Evolutionary conservation across 2,113 vertebrate species (phyloP).

Genomic region (Tauraco erythrolophus): DNA sequence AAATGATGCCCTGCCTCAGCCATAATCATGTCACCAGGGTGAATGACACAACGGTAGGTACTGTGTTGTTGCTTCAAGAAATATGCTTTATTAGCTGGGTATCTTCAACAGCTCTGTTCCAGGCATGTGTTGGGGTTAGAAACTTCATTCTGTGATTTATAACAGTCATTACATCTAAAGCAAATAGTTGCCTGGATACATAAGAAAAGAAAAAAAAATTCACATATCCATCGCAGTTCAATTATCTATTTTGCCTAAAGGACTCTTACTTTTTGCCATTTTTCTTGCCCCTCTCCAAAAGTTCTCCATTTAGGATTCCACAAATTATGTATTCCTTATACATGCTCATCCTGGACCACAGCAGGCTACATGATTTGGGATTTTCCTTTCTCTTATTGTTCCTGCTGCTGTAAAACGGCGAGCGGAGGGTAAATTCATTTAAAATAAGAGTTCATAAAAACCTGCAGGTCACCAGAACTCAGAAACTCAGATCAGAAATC

Average conservation of each 20-base stretch:
- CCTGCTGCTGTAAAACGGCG: background rate
- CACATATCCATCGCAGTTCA: background rate
- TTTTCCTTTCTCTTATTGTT: background rate
- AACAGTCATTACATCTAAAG: slow-evolving; percentile 37
- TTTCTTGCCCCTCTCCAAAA: background rate
- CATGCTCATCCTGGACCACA: background rate
- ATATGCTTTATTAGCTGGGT: background rate
- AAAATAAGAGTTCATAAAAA: background rate
- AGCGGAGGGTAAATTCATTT: background rate
- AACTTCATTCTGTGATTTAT: slow-evolving; percentile 51
- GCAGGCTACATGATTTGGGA: background rate
- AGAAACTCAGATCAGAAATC: background rate
- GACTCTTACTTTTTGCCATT: background rate
- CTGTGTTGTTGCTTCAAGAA: background rate
- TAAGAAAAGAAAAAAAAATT: background rate
- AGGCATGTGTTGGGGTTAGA: background rate
- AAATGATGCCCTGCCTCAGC: background rate
- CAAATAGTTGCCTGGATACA: slow-evolving; percentile 44
- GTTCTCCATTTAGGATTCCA: background rate
- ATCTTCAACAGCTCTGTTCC: background rate
- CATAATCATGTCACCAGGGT: background rate
- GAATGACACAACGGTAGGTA: background rate
- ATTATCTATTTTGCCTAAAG: slow-evolving; percentile 40
- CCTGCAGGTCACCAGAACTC: background rate
- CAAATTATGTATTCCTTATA: background rate